Base-by-base conservation (phyloP, 2,797 vertebrate species). In the Sebastes jordani region DNA sequence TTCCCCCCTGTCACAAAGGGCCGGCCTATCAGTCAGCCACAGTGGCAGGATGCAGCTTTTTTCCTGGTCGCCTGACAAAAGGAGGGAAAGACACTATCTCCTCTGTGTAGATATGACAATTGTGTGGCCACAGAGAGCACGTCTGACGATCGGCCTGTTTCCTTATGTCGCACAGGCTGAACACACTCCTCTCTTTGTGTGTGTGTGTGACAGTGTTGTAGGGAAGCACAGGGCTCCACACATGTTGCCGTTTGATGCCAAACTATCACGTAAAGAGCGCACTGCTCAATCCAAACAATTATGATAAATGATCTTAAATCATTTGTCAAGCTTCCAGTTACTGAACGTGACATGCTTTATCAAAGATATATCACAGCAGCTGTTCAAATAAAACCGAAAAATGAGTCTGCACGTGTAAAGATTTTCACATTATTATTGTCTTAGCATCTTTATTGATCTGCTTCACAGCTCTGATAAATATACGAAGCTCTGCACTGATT, bases 31-130 rank as follows among this genome's bases (percentile, higher is more conserved):
- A 92, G 77, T 92, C 92, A 90, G 86, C 77, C 88, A 22, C 81
- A 32, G 81, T 90, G 93, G 89, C 93, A 92, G 93, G 89, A 89
- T 85, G 85, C 92, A 92, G 94, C 87, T 93, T 91, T 86, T 83
- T 88, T 87, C 52, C 83, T 23, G 75, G 36, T 85, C 30, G 16
- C 34, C 71, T 74, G 70, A 90, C 94, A 94, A 93, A 87, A 85
- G 84, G 52, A 63, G 76, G 75, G 76, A 84, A 70, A 84, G 86
- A 88, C 87, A 54, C 74, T 84, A 91, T 93, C 91, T 91, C 82
- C 83, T 86, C 82, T 72, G 85, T 81, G 82, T 62, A 88, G 90
- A 93, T 92, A 89, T 92, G 92, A 91, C 88, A 83, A 86, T 88
- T 83, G 91, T 86, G 86, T 77, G 86, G 82, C 88, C 80, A 84